A percentile compares a stretch with the other conserved stretches of the same genome.
These are phyloP conservation scores for Amphiprion clarkii DNA, from an alignment of 2,797 vertebrate genomes.

Conservation along the genomic window DNA sequence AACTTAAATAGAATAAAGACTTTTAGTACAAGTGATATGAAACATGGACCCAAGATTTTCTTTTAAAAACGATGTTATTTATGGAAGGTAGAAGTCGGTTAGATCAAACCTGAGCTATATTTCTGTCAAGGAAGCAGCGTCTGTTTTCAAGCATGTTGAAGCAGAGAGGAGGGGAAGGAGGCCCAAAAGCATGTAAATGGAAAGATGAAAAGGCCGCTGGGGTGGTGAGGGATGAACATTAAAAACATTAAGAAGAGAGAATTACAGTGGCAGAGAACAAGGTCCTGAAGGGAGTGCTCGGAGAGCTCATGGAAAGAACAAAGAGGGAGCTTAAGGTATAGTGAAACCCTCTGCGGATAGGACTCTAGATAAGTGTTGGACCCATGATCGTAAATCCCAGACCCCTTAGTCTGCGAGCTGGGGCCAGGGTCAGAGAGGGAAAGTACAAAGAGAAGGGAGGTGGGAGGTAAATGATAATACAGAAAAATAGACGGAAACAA, in stretches of 20 bases:
- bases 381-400: constrained; percentile 75
- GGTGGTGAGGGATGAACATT: constrained; percentile 73
- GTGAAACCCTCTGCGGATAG: constrained; percentile 67
- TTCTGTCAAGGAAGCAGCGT: constrained; percentile 42
- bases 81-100: constrained; percentile 26
- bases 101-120: constrained; percentile 59
- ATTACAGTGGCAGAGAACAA: constrained; percentile 78
- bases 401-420: constrained; percentile 57
- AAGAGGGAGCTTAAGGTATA: constrained; percentile 68
- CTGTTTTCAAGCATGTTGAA: constrained; percentile 59
- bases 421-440: constrained; percentile 69
- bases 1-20: background rate
- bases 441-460: constrained; percentile 57
- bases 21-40: constrained; percentile 2
- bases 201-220: constrained; percentile 78
- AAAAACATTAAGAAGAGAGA: constrained; percentile 78
- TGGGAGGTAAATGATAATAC: constrained; percentile 65
- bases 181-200: constrained; percentile 58
- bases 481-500: constrained; percentile 62
- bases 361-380: constrained; percentile 70
- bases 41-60: constrained; percentile 20
- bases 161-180: constrained; percentile 39
- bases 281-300: constrained; percentile 72
- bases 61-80: constrained; percentile 21
- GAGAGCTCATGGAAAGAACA: constrained; percentile 67